Percentiles rank a stretch among this genome's conserved stretches.
phyloP scores from a whole-genome alignment of 2,888 invertebrate species.

The Corythucha ciliata region DNA sequence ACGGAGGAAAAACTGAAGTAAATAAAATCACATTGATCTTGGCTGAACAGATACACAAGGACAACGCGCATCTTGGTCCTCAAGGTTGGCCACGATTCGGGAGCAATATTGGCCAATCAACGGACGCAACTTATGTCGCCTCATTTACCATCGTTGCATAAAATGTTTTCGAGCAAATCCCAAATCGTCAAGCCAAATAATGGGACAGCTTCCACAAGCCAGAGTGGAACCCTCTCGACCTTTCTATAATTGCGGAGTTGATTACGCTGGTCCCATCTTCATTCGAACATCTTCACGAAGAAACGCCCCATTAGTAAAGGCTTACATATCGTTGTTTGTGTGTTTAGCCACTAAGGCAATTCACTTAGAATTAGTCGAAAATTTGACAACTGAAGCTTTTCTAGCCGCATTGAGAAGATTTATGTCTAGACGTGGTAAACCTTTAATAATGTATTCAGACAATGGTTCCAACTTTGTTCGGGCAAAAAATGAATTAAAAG shows the following conservation, averaged over 20 bases:
- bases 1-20: too few species aligned
- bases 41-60: background rate
- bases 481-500: background rate
- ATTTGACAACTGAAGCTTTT: constrained; percentile 33
- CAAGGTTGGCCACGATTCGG: constrained; percentile 9
- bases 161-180: constrained; percentile 25
- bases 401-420: constrained; percentile 34
- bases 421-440: constrained; percentile 32
- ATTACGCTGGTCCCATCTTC: constrained; percentile 35
- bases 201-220: constrained; percentile 4
- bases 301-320: constrained; percentile 21
- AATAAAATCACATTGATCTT: background rate
- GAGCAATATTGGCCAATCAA: constrained; percentile 29
- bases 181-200: too few species aligned
- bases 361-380: constrained; percentile 33
- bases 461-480: constrained; percentile 1
- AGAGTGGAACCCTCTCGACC: constrained; percentile 19
- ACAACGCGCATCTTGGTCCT: constrained; percentile 1
- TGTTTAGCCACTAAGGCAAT: constrained; percentile 36
- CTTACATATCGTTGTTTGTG: constrained; percentile 33
- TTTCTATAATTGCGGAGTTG: constrained; percentile 33
- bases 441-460: constrained; percentile 27
- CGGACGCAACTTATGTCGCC: constrained; percentile 39
- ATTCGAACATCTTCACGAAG: background rate
- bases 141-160: constrained; percentile 18